These are phyloP conservation scores for Willowsia nigromaculata DNA, from an alignment of 2,888 invertebrate genomes.

Conservation along the genomic window DNA sequence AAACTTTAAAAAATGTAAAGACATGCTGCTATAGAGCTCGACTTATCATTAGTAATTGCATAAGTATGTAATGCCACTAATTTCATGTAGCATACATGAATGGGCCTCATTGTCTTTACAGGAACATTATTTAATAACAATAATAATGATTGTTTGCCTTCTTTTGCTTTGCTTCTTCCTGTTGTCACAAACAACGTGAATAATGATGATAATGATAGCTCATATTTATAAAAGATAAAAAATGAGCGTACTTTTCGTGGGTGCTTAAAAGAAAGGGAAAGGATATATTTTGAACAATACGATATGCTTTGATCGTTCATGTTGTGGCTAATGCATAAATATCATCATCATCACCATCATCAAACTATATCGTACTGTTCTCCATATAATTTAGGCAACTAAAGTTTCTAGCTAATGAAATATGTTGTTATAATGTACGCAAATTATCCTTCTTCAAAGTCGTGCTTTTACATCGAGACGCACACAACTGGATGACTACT, in stretches of 20 bases:
- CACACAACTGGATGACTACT: background rate
- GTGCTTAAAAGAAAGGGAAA: slow-evolving; percentile 44
- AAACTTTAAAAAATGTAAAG: too few species aligned
- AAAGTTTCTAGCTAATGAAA: background rate
- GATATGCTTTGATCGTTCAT: background rate
- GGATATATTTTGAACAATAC: background rate
- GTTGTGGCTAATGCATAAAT: background rate
- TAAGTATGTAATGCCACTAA: too few species aligned
- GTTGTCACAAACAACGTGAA: slow-evolving; percentile 41
- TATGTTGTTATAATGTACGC: background rate
- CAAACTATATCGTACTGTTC: background rate
- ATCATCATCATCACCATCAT: background rate
- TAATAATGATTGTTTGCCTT: background rate
- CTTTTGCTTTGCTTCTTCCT: slow-evolving; percentile 17
- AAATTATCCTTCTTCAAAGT: slow-evolving; percentile 14
- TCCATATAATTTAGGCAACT: background rate
- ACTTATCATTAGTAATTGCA: too few species aligned
- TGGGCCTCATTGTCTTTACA: background rate
- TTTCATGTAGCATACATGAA: too few species aligned
- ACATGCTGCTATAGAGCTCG: too few species aligned
- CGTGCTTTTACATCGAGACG: slow-evolving; percentile 4
- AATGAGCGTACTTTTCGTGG: slow-evolving; percentile 31
- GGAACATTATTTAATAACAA: slow-evolving; percentile 4
- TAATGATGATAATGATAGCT: slow-evolving; percentile 36
- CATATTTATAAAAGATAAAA: slow-evolving; percentile 18